Base-by-base conservation (phyloP, 2,888 invertebrate genomes). In the Drosophila mulleri region DNA sequence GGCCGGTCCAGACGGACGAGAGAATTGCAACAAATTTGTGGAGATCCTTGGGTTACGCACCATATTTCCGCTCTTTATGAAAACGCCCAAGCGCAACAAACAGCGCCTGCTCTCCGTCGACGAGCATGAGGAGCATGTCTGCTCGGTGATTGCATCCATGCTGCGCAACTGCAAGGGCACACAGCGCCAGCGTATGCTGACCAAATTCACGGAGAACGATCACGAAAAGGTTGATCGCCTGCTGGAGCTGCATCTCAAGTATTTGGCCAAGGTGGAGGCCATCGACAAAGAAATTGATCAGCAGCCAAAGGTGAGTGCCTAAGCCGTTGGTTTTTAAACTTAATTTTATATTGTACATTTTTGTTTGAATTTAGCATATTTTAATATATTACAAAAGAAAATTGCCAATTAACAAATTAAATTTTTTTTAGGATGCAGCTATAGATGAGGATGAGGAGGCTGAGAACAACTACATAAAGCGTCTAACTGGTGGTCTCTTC, bases 21-120 rank as follows among this genome's bases (percentile, higher is more conserved):
- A 99, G 87, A 99, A 99, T 92, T 98, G 98, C 92, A 98, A 97
- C 91, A 99, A 99, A 93, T 98, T 99, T 93, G 98, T 99, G 0
- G 99, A 99, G 91, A 99, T 99, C 88, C 94, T 99, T 29, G 98
- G 99, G 0, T 94, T 99, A 16, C 94, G 99, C 52, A 98, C 98
- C 7, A 96, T 99, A 71, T 99, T 99, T 93, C 99, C 99, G 1
- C 94, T 99, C 0, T 99, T 99, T 91, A 99, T 99, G 99, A 98
- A 99, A 93, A 99, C 99, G 0, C 99, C 99, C 0, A 97, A 97
- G 88, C 95, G 96, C 86, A 95, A 95, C 85, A 94, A 96, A 70
- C 96, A 96, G 90, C 95, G 96, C 83, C 94, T 97, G 53, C 93
- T 98, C 12, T 96, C 97, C 8, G 94, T 96, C 0, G 97, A 98